phyloP scores from a whole-genome alignment of 2,113 vertebrate genomes.

The Tichodroma muraria region DNA sequence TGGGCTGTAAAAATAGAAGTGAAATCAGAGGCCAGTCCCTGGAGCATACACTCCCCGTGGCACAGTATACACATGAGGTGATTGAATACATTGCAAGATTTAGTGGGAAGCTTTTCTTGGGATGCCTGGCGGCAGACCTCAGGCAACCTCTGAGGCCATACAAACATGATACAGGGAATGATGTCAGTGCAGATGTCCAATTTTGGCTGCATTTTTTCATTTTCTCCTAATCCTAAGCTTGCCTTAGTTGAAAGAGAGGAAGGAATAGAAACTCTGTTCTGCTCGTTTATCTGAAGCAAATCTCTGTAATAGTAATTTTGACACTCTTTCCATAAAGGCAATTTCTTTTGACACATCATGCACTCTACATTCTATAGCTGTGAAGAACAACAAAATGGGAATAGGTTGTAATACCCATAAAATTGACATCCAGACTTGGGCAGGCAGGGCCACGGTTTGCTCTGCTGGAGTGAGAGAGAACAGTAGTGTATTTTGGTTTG shows the following conservation, averaged over 20 bases:
- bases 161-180: neutral
- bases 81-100: neutral
- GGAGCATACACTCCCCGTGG: accelerated
- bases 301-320: neutral
- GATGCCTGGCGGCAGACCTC: neutral
- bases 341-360: neutral
- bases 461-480: neutral
- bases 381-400: neutral
- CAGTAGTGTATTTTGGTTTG: neutral
- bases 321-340: neutral
- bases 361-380: neutral
- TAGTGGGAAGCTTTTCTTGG: neutral
- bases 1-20: neutral
- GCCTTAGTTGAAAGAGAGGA: neutral
- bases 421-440: neutral
- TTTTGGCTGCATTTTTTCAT: neutral
- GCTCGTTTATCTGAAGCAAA: neutral
- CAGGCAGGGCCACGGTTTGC: neutral
- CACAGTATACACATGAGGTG: neutral
- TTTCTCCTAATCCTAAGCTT: neutral
- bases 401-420: neutral
- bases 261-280: neutral
- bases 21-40: neutral
- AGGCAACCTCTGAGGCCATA: neutral
- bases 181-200: neutral